Evolutionary conservation across 2,113 vertebrate species (phyloP).

Genomic region (Anoura caudifer): DNA sequence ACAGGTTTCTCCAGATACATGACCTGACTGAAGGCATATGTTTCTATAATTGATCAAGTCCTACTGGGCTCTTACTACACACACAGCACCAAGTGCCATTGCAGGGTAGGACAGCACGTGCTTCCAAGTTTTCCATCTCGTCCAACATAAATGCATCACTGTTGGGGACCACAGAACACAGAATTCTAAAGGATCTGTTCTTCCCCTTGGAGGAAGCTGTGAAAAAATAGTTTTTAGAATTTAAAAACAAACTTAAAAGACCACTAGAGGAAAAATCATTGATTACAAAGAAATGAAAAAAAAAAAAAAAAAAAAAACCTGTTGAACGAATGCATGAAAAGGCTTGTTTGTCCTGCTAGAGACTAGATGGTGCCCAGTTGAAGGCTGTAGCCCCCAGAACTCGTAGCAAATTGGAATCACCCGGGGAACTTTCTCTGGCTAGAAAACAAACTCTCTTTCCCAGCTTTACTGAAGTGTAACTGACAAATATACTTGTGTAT

Average conservation of each 20-base stretch:
- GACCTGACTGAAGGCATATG: fast-evolving
- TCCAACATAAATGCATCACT: neutral
- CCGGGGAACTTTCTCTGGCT: neutral
- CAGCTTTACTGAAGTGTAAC: neutral
- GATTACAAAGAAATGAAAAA: neutral
- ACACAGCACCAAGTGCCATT: fast-evolving
- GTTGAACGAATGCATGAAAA: neutral
- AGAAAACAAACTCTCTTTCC: neutral
- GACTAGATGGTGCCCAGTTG: neutral
- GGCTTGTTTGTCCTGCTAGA: neutral
- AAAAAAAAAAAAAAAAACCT: neutral
- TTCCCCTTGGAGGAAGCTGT: neutral
- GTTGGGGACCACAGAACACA: neutral
- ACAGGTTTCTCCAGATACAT: neutral
- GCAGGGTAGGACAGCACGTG: fast-evolving
- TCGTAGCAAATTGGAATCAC: neutral
- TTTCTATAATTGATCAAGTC: neutral
- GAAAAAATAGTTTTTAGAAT: neutral
- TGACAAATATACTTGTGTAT: neutral
- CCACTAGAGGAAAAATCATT: neutral
- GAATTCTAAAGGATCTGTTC: neutral
- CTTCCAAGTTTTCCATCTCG: neutral
- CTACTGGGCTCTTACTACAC: neutral
- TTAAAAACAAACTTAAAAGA: neutral
- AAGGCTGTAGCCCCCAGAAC: neutral